Base-by-base conservation (phyloP, 2,888 invertebrate species). In the Trachelus tabidus region DNA sequence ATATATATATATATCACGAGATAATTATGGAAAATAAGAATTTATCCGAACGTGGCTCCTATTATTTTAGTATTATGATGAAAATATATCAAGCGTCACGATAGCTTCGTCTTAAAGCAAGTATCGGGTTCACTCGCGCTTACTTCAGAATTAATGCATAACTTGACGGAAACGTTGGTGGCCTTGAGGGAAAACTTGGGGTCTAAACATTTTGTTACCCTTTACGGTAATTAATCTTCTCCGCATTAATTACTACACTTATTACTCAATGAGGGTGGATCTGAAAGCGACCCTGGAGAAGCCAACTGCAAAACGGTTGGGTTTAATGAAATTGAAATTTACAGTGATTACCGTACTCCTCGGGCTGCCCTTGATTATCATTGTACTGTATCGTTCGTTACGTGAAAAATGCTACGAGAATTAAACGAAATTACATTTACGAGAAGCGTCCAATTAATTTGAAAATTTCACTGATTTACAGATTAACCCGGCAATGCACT, bases 141-240 rank as follows among this genome's bases (percentile, higher is more conserved):
- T 23, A 56, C 56, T 56, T 56, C 23, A 23, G 56, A 56, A 56
- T 56, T 56, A 56, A 79, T 73, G 85, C 85, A 85, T 85, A 85
- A 85, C 85, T 85, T 79, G 83, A 73, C 75, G 76, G 80, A 78
- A 79, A 85, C 81, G 80, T 81, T n/a, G 34, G 56, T 40, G 76
- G 69, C 81, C 37, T 69, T 34, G 73, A 80, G 78, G 74, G 30
- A 82, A 79, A 76, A 81, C 84, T 85, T 81, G 82, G 83, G 81
- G 77, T 76, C 35, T 77, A 74, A 68, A 81, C 80, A 75, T 81
- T 85, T 85, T 85, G 86, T 85, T 86, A 79, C 79, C 76, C 68
- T 81, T 79, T 79, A 81, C 85, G 80, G 81, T 85, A 85, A 85
- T 85, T 86, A 85, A 85, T 86, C 86, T 80, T 82, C 82, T 85